These are phyloP conservation scores for Fragum sueziense DNA, from an alignment of 2,888 invertebrate genomes.

Conservation along the genomic window DNA sequence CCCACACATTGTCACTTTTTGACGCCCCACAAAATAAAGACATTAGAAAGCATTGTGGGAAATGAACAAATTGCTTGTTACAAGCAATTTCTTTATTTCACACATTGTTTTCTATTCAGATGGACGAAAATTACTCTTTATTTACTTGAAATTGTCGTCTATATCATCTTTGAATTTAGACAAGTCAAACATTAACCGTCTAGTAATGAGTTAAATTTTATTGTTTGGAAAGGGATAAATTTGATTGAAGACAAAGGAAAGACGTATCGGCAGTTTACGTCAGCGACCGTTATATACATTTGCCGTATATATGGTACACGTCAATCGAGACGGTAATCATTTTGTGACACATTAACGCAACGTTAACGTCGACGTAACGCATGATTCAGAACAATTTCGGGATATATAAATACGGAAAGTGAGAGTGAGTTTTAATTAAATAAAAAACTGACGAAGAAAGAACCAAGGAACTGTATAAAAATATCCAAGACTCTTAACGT, in stretches of 20 bases:
- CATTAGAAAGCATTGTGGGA: too few species aligned
- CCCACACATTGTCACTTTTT: too few species aligned
- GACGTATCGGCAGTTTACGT: background rate
- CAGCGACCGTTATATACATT: background rate
- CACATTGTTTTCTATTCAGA: too few species aligned
- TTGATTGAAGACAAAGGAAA: background rate
- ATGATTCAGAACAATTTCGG: background rate
- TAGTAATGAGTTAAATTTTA: too few species aligned
- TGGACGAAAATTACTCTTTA: too few species aligned
- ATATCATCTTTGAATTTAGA: too few species aligned
- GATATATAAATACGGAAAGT: background rate
- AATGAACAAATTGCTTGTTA: too few species aligned
- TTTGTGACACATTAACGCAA: background rate
- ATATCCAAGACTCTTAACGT: background rate
- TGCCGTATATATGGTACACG: background rate
- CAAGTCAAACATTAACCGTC: too few species aligned
- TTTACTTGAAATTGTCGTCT: too few species aligned
- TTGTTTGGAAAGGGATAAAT: too few species aligned
- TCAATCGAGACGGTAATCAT: background rate
- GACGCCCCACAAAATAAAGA: too few species aligned
- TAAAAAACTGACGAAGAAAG: background rate
- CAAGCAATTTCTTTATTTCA: too few species aligned
- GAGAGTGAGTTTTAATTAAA: background rate
- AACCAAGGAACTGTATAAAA: background rate
- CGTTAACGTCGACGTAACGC: background rate